A percentile compares a stretch with the other conserved stretches of the same genome.
Evolutionary conservation across 2,113 vertebrate genomes (phyloP).

Genomic region (Plecotus auritus): DNA sequence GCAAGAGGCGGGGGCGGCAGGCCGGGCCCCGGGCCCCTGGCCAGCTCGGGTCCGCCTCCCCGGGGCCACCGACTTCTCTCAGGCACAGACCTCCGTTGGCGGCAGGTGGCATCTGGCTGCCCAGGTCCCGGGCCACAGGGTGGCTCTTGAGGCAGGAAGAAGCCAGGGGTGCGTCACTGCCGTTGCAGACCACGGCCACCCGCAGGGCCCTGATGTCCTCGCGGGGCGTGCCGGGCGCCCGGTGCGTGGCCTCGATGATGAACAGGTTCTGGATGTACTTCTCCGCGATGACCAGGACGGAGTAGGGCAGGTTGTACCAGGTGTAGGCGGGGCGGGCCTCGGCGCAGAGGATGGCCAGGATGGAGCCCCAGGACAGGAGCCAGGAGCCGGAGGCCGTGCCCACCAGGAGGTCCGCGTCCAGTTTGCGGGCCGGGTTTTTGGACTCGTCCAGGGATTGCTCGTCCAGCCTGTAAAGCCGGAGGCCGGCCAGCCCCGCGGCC

Average conservation of each 20-base stretch:
- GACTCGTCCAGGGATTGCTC: conserved; percentile 85
- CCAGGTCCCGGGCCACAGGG: background rate
- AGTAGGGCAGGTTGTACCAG: conserved; percentile 92
- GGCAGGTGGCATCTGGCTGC: conserved; percentile 27
- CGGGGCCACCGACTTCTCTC: conserved; percentile 9
- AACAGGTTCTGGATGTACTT: conserved; percentile 97
- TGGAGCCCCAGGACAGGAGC: conserved; percentile 97
- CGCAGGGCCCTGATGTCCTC: conserved; percentile 78
- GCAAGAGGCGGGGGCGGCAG: conserved; percentile 11
- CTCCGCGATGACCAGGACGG: conserved; percentile 89
- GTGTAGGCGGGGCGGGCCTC: conserved; percentile 81
- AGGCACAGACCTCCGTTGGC: conserved; percentile 51
- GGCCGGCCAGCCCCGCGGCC: conserved; percentile 81
- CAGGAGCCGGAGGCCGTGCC: conserved; percentile 93
- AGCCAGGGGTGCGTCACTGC: conserved; percentile 63
- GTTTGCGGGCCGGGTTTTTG: conserved; percentile 90
- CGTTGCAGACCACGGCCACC: conserved; percentile 85
- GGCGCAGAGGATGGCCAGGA: conserved; percentile 87
- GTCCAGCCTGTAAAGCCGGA: conserved; percentile 88
- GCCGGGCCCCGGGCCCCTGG: conserved; percentile 37
- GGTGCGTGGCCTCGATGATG: conserved; percentile 93
- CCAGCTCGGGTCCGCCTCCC: conserved; percentile 60
- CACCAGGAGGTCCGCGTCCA: conserved; percentile 91
- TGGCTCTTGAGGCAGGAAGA: conserved; percentile 82
- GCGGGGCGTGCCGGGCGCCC: conserved; percentile 78